Percentiles rank a stretch among this genome's conserved stretches.
Evolutionary conservation across 2,797 vertebrate species (phyloP).

Genomic region (Austrolebias charrua): DNA sequence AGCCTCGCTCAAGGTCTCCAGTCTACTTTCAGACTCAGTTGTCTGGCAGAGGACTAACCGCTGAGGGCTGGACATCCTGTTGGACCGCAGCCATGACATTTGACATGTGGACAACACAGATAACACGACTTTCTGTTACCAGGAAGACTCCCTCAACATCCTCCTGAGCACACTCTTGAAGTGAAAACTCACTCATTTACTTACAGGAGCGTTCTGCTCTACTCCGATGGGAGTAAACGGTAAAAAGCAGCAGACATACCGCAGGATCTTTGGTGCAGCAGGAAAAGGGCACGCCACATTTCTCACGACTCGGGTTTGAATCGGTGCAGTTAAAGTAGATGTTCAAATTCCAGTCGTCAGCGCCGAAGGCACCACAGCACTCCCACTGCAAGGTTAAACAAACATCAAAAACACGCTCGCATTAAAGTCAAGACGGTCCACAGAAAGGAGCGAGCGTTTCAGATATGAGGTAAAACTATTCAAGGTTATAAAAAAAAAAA

Average conservation of each 20-base stretch:
- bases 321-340: constrained; percentile 99
- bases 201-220: neutral
- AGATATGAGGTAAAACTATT: constrained; percentile 12
- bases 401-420: neutral
- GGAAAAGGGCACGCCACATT: constrained; percentile 96
- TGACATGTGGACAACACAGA: constrained; percentile 52
- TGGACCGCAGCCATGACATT: constrained; percentile 40
- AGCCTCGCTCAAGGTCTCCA: constrained; percentile 25
- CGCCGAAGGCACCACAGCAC: constrained; percentile 96
- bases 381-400: constrained; percentile 86
- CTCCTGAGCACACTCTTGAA: neutral
- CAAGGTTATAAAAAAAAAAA: neutral
- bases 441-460: neutral
- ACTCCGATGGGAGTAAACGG: constrained; percentile 4
- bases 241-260: constrained; percentile 75
- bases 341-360: constrained; percentile 98
- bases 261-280: constrained; percentile 99
- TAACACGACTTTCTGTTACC: constrained; percentile 42
- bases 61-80: constrained; percentile 49
- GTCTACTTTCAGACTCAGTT: constrained; percentile 28
- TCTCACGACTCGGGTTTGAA: constrained; percentile 93
- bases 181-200: neutral
- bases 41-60: constrained; percentile 47
- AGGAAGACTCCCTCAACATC: constrained; percentile 14
- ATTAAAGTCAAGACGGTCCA: constrained; percentile 1